Base-by-base conservation (phyloP, 2,888 invertebrate species). In the Lutraria lutraria region DNA sequence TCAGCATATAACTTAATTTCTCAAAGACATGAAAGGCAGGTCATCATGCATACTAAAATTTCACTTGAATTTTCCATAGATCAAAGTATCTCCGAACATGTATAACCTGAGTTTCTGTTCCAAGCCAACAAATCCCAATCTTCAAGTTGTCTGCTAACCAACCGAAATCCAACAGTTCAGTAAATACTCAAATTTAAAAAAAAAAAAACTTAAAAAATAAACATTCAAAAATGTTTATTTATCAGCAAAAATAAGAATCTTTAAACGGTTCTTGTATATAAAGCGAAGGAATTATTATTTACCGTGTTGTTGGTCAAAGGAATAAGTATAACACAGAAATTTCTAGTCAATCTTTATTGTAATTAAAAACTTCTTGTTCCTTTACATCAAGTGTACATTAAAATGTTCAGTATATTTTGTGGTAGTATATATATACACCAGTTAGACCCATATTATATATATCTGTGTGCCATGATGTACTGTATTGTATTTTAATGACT, bases 271-370 rank as follows among this genome's bases (percentile, higher is more conserved):
- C 72, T 8, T 15, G 10, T 12, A 29, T 1, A 4, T 25, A n/a
- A 12, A 12, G 8, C 0, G 0, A 8, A 1, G 72, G n/a, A 29
- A 0, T 29, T 13, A 15, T 0, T 25, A 16, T 3, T 10, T 72
- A 72, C n/a, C 6, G 13, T 29, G 29, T 16, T 31, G 31, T 12
- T 15, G 29, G 12, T 72, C 12, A 31, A 31, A 12, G 72, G 13
- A 31, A 31, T 19, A 76, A 76, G 34, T 34, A 31, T 16, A 31
- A 76, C 29, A 29, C 31, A 15, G 31, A 31, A 31, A 76, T 15
- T 63, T 83, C 87, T 88, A 88, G 80, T 88, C 87, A 88, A 80
- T 88, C 79, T 88, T 88, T 88, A 88, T 88, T 88, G 87, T 83
- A 88, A 83, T 56, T 88, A 60, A 88, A 88, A 87, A 83, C 87